These are phyloP conservation scores for Daboia siamensis DNA, from an alignment of 2,113 vertebrate species.

Conservation along the genomic window DNA sequence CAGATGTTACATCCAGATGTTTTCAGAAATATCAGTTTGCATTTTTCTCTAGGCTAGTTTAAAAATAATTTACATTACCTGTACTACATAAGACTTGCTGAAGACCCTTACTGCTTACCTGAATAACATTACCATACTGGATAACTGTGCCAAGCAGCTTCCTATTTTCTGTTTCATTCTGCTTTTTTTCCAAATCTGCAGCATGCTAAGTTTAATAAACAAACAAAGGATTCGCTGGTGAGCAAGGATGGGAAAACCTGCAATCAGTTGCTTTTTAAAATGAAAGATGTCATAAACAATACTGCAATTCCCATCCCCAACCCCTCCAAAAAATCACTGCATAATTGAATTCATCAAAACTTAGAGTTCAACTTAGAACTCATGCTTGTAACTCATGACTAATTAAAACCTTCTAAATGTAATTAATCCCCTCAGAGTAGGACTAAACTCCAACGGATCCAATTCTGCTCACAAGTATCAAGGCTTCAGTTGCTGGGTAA, in stretches of 20 bases:
- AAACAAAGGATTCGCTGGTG: slow-evolving; percentile 22
- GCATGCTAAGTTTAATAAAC: slow-evolving; percentile 80
- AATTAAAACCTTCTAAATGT: background rate
- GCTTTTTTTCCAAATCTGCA: slow-evolving; percentile 96
- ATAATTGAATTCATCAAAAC: background rate
- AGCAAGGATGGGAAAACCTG: background rate
- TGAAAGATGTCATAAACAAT: background rate
- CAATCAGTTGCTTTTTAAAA: background rate
- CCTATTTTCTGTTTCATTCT: slow-evolving; percentile 97
- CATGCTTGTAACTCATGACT: background rate
- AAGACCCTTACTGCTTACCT: slow-evolving; percentile 68
- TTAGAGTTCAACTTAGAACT: background rate
- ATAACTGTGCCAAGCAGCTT: slow-evolving; percentile 94
- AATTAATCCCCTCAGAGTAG: background rate
- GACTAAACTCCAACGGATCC: background rate
- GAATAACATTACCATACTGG: slow-evolving; percentile 96
- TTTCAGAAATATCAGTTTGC: background rate
- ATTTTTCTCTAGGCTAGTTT: background rate
- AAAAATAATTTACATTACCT: background rate
- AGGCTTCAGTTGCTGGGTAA: background rate
- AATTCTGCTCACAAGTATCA: background rate
- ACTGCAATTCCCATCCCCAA: background rate
- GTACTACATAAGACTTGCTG: background rate
- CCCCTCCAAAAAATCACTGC: background rate
- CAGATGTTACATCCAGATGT: no score